Conservation (phyloP, 2,888 invertebrate genomes). For the Eristalis pertinax region DNA sequence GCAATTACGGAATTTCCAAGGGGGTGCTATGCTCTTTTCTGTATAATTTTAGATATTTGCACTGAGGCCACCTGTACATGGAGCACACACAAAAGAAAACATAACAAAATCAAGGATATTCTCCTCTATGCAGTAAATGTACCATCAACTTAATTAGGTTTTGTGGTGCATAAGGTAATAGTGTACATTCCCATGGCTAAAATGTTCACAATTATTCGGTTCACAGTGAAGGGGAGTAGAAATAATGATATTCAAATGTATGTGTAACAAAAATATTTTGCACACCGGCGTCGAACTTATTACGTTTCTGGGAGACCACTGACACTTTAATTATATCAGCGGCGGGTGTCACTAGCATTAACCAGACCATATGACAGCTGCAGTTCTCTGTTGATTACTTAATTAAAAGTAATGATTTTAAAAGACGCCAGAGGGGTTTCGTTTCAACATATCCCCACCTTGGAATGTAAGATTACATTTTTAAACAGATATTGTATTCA, state of each 20-base stretch:
- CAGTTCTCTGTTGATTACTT: constrained; percentile 59
- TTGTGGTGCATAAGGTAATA: constrained; percentile 24
- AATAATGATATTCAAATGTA: constrained; percentile 15
- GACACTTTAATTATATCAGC: constrained; percentile 55
- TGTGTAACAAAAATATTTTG: constrained; percentile 7
- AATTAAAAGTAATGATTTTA: constrained; percentile 55
- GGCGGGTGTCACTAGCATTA: constrained; percentile 10
- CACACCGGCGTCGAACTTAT: constrained; percentile 12
- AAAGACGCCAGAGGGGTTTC: constrained; percentile 22
- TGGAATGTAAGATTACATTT: too few relatives aligned
- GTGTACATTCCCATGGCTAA: constrained; percentile 22
- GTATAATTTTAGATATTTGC: constrained; percentile 17
- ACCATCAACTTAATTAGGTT: constrained; percentile 49
- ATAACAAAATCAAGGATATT: background rate
- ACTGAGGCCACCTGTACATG: background rate
- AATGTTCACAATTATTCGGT: constrained; percentile 22
- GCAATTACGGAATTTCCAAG: constrained; percentile 14
- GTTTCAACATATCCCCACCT: background rate
- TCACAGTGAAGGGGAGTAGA: background rate
- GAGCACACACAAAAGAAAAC: background rate
- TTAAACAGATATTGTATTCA: too few relatives aligned
- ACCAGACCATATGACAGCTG: constrained; percentile 43
- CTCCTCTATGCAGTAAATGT: constrained; percentile 35
- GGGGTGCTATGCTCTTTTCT: background rate
- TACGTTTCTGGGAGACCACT: constrained; percentile 27